Evolutionary conservation across 2,888 invertebrate species (phyloP).

Genomic region (Patella ulyssiponensis): DNA sequence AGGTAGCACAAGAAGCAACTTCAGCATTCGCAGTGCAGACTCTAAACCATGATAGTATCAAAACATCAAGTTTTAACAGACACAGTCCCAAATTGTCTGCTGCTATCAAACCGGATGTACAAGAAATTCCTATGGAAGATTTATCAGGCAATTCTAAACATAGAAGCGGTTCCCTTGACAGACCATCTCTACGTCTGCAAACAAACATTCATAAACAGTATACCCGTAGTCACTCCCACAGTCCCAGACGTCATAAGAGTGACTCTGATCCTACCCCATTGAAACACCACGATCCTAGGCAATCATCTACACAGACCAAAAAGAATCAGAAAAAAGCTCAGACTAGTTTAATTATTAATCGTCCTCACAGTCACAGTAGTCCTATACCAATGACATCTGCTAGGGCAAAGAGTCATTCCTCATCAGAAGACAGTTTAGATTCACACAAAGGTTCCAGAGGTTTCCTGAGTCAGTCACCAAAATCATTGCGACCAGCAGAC

Average conservation of each 20-base stretch:
- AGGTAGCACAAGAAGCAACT: conserved; percentile 63
- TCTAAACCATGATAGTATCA: conserved; percentile 49
- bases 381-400: conserved; percentile 19
- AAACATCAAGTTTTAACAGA: conserved; percentile 22
- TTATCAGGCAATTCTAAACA: conserved; percentile 57
- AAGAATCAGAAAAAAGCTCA: conserved; percentile 20
- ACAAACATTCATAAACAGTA: conserved; percentile 39
- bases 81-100: conserved; percentile 37
- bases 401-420: conserved; percentile 33
- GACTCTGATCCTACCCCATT: conserved; percentile 25
- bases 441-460: conserved; percentile 25
- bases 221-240: conserved; percentile 54
- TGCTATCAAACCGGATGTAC: conserved; percentile 42
- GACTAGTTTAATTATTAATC: conserved; percentile 30
- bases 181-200: conserved; percentile 15
- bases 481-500: conserved; percentile 59
- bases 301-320: conserved; percentile 11
- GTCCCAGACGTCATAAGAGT: conserved; percentile 51
- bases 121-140: conserved; percentile 71
- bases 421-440: conserved; percentile 41
- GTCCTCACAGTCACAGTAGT: conserved; percentile 24
- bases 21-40: conserved; percentile 65
- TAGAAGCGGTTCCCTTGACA: conserved; percentile 29
- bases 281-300: neutral
- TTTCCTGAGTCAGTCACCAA: conserved; percentile 51